Evolutionary conservation across 2,113 vertebrate genomes (phyloP), one percentile per base, ranked within the genome.

Genomic region (Platysternon megacephalum): DNA sequence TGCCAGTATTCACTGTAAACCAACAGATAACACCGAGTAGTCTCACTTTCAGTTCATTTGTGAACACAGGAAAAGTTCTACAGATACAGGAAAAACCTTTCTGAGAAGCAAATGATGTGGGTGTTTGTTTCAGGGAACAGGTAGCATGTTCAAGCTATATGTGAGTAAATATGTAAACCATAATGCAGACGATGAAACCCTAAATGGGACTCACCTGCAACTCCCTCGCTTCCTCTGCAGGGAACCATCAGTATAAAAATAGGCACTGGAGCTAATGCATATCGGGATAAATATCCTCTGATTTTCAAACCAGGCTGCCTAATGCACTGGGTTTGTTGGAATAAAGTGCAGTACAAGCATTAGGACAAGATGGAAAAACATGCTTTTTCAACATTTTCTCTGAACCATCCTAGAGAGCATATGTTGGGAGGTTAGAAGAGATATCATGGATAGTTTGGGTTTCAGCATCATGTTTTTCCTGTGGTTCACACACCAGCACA

Each of bases 71-170:
- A 55, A 79, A 1, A 8, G 14, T 87, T 85, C 68, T 68, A 8
- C 13, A 0, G 0, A 53, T 42, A 65, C 24, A 92, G 58, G 55
- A 87, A 48, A 42, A 1, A 7, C 58, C 91, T 82, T 51, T 39
- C 32, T 51, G 44, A 88, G 72, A 92, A 79, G 17, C 2, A 0
- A 49, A 19, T 11, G 0, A 0, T 3, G 35, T 52, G 24, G 79
- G 13, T 51, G 35, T 49, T 79, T 79, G 46, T 94, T 92, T 1
- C 26, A 46, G 58, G 3, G 26, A 14, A 42, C 76, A 46, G 81
- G n/a, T 26, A 76, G 9, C 32, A 46, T 8, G 3, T 82, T 32
- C 61, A 6, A 22, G 49, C 10, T 22, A 14, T 11, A 35, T 84
- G 55, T 74, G 22, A 53, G 79, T 89, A 6, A 74, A 91, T 86